These are phyloP conservation scores for Tenualosa ilisha DNA, from an alignment of 2,797 vertebrate genomes.

Conservation along the genomic window DNA sequence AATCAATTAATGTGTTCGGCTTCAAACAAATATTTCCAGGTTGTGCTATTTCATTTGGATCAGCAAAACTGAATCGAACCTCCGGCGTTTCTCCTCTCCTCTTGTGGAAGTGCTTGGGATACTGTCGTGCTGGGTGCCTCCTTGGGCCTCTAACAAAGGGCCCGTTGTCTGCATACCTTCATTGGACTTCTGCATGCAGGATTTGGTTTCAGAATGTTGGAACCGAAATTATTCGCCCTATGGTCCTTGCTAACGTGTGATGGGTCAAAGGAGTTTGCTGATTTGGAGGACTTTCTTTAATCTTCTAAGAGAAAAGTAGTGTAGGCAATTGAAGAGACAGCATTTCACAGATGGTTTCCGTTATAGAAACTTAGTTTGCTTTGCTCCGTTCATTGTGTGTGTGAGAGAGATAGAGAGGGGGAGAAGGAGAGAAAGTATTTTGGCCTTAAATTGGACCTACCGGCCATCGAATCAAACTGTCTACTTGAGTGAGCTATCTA, in stretches of 20 bases:
- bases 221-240: not conserved
- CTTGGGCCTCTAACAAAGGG: conserved; percentile 23
- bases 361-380: not conserved
- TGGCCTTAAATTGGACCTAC: not conserved
- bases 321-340: not conserved
- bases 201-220: not conserved
- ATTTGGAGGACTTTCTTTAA: not conserved
- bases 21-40: not conserved
- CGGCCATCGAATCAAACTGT: not conserved
- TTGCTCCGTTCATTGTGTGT: not conserved
- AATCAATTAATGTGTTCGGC: too few species aligned
- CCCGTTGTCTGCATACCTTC: conserved; percentile 34
- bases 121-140: not conserved
- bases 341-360: not conserved
- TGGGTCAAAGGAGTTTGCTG: not conserved
- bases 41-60: not conserved
- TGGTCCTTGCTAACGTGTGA: not conserved
- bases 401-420: too few species aligned
- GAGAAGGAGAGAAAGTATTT: too few species aligned
- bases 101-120: not conserved
- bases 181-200: not conserved
- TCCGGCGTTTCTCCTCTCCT: not conserved
- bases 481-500: too few species aligned
- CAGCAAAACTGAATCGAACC: not conserved
- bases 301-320: not conserved